A percentile compares a stretch with the other conserved stretches of the same genome.
Evolutionary conservation across 2,113 vertebrate species (phyloP).

Genomic region (Pyxicephalus adspersus): DNA sequence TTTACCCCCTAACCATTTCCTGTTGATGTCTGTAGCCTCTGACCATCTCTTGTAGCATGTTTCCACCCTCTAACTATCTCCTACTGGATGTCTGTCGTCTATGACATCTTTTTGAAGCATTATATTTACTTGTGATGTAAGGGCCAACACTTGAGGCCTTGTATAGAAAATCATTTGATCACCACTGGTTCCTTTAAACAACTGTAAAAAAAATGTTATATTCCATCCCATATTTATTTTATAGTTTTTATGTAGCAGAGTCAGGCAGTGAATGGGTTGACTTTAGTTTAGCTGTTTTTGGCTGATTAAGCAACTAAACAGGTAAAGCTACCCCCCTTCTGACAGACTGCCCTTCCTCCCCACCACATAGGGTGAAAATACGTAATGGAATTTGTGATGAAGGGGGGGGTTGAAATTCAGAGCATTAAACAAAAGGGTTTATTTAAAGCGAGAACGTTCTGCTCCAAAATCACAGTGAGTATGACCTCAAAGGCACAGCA

Average conservation of each 20-base stretch:
- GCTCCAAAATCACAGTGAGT: slow-evolving; percentile 37
- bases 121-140: too few species aligned
- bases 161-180: too few species aligned
- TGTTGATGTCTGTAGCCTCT: too few species aligned
- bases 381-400: slow-evolving; percentile 48
- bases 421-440: slow-evolving; percentile 54
- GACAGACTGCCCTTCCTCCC: slow-evolving; percentile 19
- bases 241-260: not conserved
- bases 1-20: too few species aligned
- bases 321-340: slow-evolving; percentile 17
- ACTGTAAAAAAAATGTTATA: too few species aligned
- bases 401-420: slow-evolving; percentile 35
- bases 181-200: too few species aligned
- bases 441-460: slow-evolving; percentile 50
- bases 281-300: slow-evolving; percentile 9
- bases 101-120: too few species aligned
- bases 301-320: slow-evolving; percentile 47
- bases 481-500: not conserved
- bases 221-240: too few species aligned
- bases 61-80: too few species aligned
- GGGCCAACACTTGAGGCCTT: too few species aligned
- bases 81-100: too few species aligned
- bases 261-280: slow-evolving; percentile 18
- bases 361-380: slow-evolving; percentile 31
- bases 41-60: too few species aligned